Evolutionary conservation across 2,113 vertebrate species (phyloP).

Genomic region (Myotis lucifugus): DNA sequence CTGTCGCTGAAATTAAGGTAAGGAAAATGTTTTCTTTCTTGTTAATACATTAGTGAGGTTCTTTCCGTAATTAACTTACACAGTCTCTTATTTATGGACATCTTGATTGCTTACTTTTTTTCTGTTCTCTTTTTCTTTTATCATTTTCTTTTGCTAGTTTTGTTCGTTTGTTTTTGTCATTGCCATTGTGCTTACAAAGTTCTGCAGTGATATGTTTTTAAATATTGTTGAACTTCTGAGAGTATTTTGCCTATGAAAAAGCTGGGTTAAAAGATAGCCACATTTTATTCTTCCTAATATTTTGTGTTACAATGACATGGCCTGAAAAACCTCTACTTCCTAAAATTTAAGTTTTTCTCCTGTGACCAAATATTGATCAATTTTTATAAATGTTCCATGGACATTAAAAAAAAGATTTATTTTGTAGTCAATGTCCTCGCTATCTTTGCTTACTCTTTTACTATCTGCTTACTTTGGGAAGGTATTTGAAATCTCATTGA

Average conservation of each 20-base stretch:
- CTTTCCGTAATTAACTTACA: not conserved
- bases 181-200: not conserved
- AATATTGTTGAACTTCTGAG: not conserved
- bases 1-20: conserved; percentile 91
- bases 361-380: not conserved
- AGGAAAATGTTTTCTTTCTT: not conserved
- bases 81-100: not conserved
- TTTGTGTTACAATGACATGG: not conserved
- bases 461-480: not conserved
- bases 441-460: not conserved
- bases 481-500: not conserved
- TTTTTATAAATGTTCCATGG: not conserved
- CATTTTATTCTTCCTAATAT: conserved; percentile 43
- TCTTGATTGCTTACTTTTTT: not conserved
- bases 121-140: not conserved
- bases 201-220: not conserved
- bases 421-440: not conserved
- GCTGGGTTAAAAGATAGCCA: not conserved
- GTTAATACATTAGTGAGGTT: not conserved
- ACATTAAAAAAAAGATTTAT: conserved; percentile 18
- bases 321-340: not conserved
- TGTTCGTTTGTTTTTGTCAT: not conserved
- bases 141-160: not conserved
- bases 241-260: not conserved
- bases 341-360: conserved; percentile 14